Evolutionary conservation across 2,113 vertebrate species (phyloP), one percentile per base, ranked within the genome.

Genomic region (Dendropsophus ebraccatus): DNA sequence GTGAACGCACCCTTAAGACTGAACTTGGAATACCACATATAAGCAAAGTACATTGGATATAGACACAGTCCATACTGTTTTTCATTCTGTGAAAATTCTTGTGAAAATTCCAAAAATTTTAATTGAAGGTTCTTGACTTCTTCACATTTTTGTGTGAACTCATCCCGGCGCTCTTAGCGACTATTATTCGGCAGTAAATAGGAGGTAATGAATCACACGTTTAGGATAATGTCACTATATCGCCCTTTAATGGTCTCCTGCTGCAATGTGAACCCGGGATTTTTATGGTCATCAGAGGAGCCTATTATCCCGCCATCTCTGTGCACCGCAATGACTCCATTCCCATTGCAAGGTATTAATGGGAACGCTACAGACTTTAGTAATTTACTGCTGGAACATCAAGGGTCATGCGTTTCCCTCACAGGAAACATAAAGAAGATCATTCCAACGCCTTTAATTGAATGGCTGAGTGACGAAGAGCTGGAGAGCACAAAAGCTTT

Each of bases 161-260:
- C 14, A 19, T 56, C 1, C n/a, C n/a, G 7, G 13, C 13, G 21
- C 37, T 47, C 77, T 23, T 58, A 70, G 70, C 58, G 12, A 47
- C 28, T 58, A 78, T 85, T 54, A 85, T 85, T 78, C 21, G 78
- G 52, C 37, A 35, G 17, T 85, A 19, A 78, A 54, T 47, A 47
- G 35, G 28, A 32, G 60, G 47, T 85, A 70, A 85, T 79, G 60
- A 56, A 54, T 79, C 84, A 69, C 62, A 21, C 32, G 37, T 69
- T 85, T 54, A 28, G 75, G 60, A 56, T 85, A 79, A 56, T 69
- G 75, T 32, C 62, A 45, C 45, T 25, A 21, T 79, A 70, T 79
- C 2, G 28, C 62, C n/a, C 16, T 45, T 52, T 85, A 85, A 85
- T 85, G 47, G 75, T 28, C 75, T 79, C 74, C 60, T 65, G 75